Base-by-base conservation (phyloP, 2,888 invertebrate species). In the Eupithecia tripunctaria region DNA sequence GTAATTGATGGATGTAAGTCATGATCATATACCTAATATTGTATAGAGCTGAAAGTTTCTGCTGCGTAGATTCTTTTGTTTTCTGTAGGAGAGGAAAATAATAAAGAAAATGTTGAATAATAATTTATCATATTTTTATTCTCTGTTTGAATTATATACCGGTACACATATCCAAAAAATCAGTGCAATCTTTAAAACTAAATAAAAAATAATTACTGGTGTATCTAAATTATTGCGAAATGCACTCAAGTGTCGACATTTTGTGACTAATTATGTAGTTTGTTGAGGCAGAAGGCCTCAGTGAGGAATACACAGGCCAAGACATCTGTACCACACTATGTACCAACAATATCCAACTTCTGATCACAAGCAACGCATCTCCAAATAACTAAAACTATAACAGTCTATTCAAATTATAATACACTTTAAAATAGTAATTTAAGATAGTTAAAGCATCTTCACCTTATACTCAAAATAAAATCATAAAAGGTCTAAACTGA, bases 361-460 rank as follows among this genome's bases (percentile, higher is more conserved):
- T 82, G 82, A 87, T 86, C 88, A 86, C 85, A 84, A 85, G 84
- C 85, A 88, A 91, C 90, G 81, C 75, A 78, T 86, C 86, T 84
- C 47, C 83, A 86, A 88, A 86, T 85, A 92, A 92, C 90, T 94
- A 92, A 93, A 93, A 90, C 91, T 94, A 94, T 94, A 94, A 94
- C 94, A 94, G 94, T 94, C 94, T 93, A 92, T 94, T 91, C 90
- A 91, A 94, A 93, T 92, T 92, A 93, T 93, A 92, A 91, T 94
- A 94, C 92, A 91, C 89, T 89, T 89, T 91, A 91, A 90, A 91
- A 91, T 90, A 89, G 90, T 88, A 88, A 91, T 92, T 91, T 91
- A 91, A 91, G 92, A 93, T 94, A 94, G 94, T 94, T 94, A 94
- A 94, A 94, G 94, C 94, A 93, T 94, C 92, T 92, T 89, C 92